Percentiles rank a stretch among this genome's conserved stretches.
Conservation (phyloP, 2,888 invertebrate genomes). For the Leptinotarsa tumamoca region DNA sequence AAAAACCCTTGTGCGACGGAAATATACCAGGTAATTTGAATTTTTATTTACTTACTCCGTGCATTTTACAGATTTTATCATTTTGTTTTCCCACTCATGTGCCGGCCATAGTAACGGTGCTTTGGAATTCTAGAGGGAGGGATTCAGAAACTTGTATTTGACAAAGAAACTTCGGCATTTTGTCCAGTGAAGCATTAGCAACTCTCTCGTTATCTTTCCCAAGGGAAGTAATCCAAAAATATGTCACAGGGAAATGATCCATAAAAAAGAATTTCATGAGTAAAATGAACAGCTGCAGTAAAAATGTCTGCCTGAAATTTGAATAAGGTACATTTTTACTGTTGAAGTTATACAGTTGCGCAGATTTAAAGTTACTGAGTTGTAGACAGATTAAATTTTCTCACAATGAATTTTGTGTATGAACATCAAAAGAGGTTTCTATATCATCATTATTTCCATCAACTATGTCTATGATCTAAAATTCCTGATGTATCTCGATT, state of each 20-base stretch:
- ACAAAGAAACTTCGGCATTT: not conserved
- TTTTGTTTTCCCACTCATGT: slow-evolving; percentile 3
- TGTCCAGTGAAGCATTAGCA: not conserved
- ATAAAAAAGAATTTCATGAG: not conserved
- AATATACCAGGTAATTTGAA: slow-evolving; percentile 9
- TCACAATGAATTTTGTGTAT: too few relatives aligned
- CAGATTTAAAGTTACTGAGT: too few relatives aligned
- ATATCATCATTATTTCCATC: too few relatives aligned
- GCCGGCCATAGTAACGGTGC: not conserved
- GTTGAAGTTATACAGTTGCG: too few relatives aligned
- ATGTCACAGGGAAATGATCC: not conserved
- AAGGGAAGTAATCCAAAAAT: not conserved
- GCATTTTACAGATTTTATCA: slow-evolving; percentile 11
- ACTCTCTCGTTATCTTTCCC: not conserved
- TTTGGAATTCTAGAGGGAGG: not conserved
- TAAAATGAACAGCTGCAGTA: not conserved
- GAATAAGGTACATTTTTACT: too few relatives aligned
- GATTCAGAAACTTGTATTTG: not conserved
- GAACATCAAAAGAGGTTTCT: too few relatives aligned
- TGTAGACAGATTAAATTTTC: too few relatives aligned
- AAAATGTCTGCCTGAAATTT: not conserved
- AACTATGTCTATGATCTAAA: too few relatives aligned
- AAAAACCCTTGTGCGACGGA: slow-evolving; percentile 4
- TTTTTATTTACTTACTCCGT: slow-evolving; percentile 10
- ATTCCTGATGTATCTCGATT: too few relatives aligned